Conservation (phyloP, 2,888 invertebrate species). For the Invenusta paracnida region DNA sequence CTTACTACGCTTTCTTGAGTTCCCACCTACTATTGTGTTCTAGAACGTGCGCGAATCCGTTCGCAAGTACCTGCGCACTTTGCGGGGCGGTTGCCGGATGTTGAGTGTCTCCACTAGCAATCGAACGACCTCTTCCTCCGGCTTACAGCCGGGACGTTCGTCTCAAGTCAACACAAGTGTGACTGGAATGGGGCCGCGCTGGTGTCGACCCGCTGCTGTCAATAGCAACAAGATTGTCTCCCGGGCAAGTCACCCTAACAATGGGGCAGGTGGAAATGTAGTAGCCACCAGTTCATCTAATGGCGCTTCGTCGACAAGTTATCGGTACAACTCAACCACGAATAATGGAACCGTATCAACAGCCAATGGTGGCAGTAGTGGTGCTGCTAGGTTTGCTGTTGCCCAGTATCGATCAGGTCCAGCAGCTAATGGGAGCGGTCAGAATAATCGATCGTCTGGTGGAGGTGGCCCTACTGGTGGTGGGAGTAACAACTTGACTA, state of each 20-base stretch:
- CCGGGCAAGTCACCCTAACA: background rate
- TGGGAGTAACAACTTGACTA: too few relatives aligned
- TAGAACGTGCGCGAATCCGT: constrained; percentile 30
- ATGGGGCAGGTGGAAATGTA: background rate
- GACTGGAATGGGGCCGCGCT: background rate
- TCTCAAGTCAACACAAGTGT: background rate
- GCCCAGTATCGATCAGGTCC: background rate
- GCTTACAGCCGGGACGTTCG: background rate
- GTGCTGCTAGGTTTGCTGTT: background rate
- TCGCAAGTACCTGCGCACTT: constrained; percentile 14
- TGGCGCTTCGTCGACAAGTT: too few relatives aligned
- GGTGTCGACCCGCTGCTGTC: background rate
- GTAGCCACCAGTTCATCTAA: too few relatives aligned
- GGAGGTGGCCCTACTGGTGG: too few relatives aligned
- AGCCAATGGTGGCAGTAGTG: background rate
- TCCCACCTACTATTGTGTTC: too few relatives aligned
- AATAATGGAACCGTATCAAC: too few relatives aligned
- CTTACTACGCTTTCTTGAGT: too few relatives aligned
- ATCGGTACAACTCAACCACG: too few relatives aligned
- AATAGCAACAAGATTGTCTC: background rate
- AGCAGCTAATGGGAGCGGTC: background rate
- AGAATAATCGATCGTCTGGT: too few relatives aligned
- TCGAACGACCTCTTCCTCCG: background rate
- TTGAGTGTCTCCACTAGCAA: background rate
- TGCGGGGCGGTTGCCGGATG: constrained; percentile 33